A percentile compares a stretch with the other conserved stretches of the same genome.
These are phyloP conservation scores for Caenorhabditis wallacei DNA, from an alignment of 2,888 invertebrate species.

Conservation along the genomic window DNA sequence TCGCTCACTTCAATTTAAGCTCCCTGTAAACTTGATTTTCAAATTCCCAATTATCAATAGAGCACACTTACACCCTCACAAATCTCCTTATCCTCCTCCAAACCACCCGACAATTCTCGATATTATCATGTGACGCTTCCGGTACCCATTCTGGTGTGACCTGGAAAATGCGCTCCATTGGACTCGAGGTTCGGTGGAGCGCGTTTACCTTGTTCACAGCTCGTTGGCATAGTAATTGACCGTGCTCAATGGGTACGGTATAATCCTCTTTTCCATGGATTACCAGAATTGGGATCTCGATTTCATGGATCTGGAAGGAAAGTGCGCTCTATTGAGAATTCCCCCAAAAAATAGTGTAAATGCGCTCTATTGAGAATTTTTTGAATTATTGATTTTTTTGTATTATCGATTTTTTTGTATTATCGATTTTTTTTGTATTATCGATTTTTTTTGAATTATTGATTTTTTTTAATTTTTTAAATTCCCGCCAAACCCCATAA, in stretches of 20 bases:
- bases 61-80: conserved; percentile 50
- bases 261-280: conserved; percentile 75
- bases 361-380: no score
- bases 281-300: conserved; percentile 72
- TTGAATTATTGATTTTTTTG: no score
- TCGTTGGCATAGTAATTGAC: conserved; percentile 64
- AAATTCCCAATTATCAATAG: not conserved
- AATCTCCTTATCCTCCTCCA: conserved; percentile 75
- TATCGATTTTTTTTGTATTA: no score
- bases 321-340: no score
- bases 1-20: conserved; percentile 9
- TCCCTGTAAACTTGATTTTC: conserved; percentile 31
- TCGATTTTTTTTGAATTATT: no score
- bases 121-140: conserved; percentile 71
- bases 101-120: conserved; percentile 72
- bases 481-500: conserved; percentile 27
- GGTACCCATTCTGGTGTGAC: conserved; percentile 74
- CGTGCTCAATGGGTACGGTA: conserved; percentile 75
- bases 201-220: conserved; percentile 37
- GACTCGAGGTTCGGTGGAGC: not conserved
- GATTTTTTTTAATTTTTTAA: no score
- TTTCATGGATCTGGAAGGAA: conserved; percentile 64
- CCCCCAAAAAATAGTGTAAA: no score
- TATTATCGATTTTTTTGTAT: no score
- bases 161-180: conserved; percentile 1